phyloP scores from a whole-genome alignment of 2,888 invertebrate genomes.

The Heliconius hortense region DNA sequence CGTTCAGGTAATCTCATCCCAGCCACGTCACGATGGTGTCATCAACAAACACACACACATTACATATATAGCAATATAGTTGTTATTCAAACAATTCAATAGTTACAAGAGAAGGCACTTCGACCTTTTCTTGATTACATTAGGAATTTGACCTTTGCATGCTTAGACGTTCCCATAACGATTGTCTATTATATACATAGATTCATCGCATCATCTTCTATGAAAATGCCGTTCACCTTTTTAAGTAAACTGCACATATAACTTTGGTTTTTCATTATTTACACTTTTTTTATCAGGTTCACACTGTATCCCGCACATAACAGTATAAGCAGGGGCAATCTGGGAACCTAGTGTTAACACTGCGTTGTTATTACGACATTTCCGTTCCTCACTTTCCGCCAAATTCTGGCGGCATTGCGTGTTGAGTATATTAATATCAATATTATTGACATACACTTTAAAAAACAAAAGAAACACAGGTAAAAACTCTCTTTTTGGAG shows the following conservation, averaged over 20 bases:
- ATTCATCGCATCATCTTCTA: conserved; percentile 20
- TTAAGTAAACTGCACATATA: background rate
- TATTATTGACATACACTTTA: too few species aligned
- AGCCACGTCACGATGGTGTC: background rate
- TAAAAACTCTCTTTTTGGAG: background rate
- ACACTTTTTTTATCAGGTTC: too few species aligned
- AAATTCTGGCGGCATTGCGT: too few species aligned
- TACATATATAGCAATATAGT: background rate
- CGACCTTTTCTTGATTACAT: conserved; percentile 41
- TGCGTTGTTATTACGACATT: too few species aligned
- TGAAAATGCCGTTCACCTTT: conserved; percentile 18
- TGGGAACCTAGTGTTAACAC: too few species aligned
- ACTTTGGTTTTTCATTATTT: background rate
- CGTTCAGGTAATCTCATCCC: too few species aligned
- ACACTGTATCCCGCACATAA: too few species aligned
- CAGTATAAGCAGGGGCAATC: too few species aligned
- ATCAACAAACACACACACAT: background rate
- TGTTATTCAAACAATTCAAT: conserved; percentile 21
- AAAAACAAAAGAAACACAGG: background rate
- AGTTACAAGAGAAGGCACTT: conserved; percentile 28
- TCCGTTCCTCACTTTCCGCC: too few species aligned
- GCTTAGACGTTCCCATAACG: conserved; percentile 35
- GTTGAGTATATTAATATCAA: too few species aligned
- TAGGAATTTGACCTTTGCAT: conserved; percentile 43
- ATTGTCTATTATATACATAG: conserved; percentile 25